A percentile compares a stretch with the other conserved stretches of the same genome.
Evolutionary conservation across 2,888 invertebrate species (phyloP).

Genomic region (Prenolepis imparis): DNA sequence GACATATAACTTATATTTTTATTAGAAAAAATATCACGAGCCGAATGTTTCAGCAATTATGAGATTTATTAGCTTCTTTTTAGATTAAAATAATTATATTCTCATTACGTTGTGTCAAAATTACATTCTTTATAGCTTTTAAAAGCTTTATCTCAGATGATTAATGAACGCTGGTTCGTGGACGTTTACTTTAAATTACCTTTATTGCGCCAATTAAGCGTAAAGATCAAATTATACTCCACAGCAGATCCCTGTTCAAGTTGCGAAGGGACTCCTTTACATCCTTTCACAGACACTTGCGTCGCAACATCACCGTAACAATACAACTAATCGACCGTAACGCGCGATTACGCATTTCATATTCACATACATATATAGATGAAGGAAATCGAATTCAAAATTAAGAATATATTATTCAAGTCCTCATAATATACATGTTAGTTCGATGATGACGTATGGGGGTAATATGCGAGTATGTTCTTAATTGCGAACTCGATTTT

Average conservation of each 20-base stretch:
- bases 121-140: neutral
- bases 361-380: neutral
- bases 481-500: constrained; percentile 37
- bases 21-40: neutral
- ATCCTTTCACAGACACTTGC: constrained; percentile 13
- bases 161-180: constrained; percentile 16
- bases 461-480: constrained; percentile 17
- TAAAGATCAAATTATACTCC: constrained; percentile 26
- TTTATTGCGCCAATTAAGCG: constrained; percentile 29
- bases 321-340: constrained; percentile 23
- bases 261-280: constrained; percentile 16
- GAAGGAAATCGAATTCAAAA: neutral
- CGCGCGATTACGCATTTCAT: too few relatives aligned
- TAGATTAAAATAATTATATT: neutral
- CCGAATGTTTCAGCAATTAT: too few relatives aligned
- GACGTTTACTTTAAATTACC: constrained; percentile 26
- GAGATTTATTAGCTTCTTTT: neutral
- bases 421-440: neutral
- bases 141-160: neutral
- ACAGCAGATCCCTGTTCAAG: neutral
- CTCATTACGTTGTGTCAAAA: neutral
- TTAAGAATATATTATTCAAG: neutral
- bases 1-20: neutral
- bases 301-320: neutral
- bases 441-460: neutral